These are phyloP conservation scores for Xyliphius kryptos DNA, from an alignment of 2,113 vertebrate species.

Conservation along the genomic window DNA sequence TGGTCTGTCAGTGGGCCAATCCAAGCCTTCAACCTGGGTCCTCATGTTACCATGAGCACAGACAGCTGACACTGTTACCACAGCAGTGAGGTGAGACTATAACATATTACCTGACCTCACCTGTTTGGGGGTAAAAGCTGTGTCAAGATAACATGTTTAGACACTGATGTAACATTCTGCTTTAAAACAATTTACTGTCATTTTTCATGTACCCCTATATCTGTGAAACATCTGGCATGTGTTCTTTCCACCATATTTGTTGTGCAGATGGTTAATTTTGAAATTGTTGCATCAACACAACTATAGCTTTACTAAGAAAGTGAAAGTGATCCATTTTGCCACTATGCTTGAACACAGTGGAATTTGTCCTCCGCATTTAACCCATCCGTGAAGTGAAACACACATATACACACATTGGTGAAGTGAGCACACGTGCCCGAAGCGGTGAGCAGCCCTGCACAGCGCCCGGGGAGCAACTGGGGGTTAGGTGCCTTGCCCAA, in stretches of 20 bases:
- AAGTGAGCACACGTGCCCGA: no score
- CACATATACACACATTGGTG: no score
- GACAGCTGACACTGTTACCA: slow-evolving; percentile 23
- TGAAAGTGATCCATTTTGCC: no score
- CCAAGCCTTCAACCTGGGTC: slow-evolving; percentile 3
- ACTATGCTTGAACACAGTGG: no score
- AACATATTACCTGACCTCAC: slow-evolving; percentile 19
- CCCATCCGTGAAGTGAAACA: no score
- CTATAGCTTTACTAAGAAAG: no score
- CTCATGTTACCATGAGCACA: slow-evolving; percentile 26
- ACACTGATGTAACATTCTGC: slow-evolving; percentile 18
- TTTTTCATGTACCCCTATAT: slow-evolving; percentile 19
- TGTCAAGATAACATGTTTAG: slow-evolving; percentile 29
- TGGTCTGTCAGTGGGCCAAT: slow-evolving; percentile 6
- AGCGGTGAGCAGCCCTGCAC: no score
- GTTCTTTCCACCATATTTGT: slow-evolving; percentile 44
- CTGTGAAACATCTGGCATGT: slow-evolving; percentile 42
- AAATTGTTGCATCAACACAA: no score
- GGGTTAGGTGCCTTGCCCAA: no score
- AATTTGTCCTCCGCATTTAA: no score
- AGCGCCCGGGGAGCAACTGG: no score
- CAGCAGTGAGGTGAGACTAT: slow-evolving; percentile 21
- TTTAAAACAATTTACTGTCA: slow-evolving; percentile 14
- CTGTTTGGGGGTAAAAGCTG: slow-evolving; percentile 28
- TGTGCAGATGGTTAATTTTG: background rate